Evolutionary conservation across 2,888 invertebrate genomes (phyloP), one percentile per base, ranked within the genome.

Genomic region (Thymelicus lineola): DNA sequence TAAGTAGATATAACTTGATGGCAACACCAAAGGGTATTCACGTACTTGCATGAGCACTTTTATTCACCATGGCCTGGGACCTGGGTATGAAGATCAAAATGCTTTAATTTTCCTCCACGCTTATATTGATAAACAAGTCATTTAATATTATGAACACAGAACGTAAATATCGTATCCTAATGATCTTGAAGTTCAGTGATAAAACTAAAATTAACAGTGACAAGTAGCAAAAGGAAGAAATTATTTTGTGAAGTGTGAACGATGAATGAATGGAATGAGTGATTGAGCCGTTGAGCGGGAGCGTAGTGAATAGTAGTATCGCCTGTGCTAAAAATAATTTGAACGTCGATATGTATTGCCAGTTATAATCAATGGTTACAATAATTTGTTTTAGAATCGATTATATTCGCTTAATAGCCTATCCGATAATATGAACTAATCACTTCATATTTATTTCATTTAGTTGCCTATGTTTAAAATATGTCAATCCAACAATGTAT

Each of bases 271-370:
- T 28, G 42, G 10, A 42, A 42, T 42, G 42, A 42, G 9, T 42
- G 12, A 2, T 12, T 42, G 12, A 9, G 10, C 12, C 7, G 38
- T 7, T 7, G 15, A 50, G 63, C 38, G 53, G 36, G 20, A 42
- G 10, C 42, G 10, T 12, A 42, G 42, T 10, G 12, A 12, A 12
- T 42, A 42, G 38, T 36, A 45, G 65, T 65, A 45, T 65, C 46
- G 57, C 65, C 65, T 46, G 57, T 65, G 17, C 6, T 65, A 65
- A 65, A 65, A 65, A 65, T 28, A 12, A 15, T 28, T n/a, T 46
- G 6, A 14, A 28, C 7, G 12, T 28, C 1, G 28, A 2, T 28
- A 28, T 20, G 55, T 55, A 15, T 50, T 55, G 55, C 55, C 55
- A 55, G 0, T 55, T 28, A 42, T 28, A 28, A n/a, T n/a, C n/a